Evolutionary conservation across 2,888 invertebrate species (phyloP), one percentile per base, ranked within the genome.

Genomic region (Herminia tarsipennalis): DNA sequence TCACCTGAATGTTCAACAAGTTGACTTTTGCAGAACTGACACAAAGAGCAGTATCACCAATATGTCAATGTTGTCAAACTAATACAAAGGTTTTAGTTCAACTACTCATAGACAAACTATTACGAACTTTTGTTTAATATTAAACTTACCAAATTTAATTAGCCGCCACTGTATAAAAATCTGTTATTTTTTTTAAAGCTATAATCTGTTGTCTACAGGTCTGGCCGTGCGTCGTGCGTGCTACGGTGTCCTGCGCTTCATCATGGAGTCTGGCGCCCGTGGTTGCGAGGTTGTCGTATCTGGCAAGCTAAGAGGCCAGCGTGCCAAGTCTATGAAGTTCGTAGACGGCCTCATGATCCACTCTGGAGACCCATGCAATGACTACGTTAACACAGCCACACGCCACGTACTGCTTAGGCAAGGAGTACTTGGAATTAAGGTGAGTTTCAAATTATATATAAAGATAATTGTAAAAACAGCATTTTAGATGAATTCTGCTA

Each of bases 301-400:
- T 39, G 99, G 99, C 56, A 99, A 99, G 92, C 94, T 99, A 63
- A 94, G 99, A 79, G 99, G 99, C 60, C 99, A 99, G 93, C 94
- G 99, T 93, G 99, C 99, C 62, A 99, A 99, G 92, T 98, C 98
- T 43, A 99, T 99, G 99, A 99, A 99, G 92, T 99, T 99, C 84
- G 98, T 99, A 24, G 99, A 99, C 77, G 99, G 99, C 56, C 94
- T 99, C 53, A 99, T 99, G 99, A 99, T 99, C 83, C 99, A 99
- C 93, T 98, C 98, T 66, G 99, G 99, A 83, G 98, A 99, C 89
- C 99, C 99, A 20, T 97, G 97, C 90, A 98, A 98, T 77, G 98
- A 99, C 81, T 99, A 99, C 73, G 99, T 99, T 39, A 98, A 99
- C 89, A 97, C 97, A 28, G 99, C 99, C 50, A 99, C 99, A 34